Base-by-base conservation (phyloP, 2,113 vertebrate genomes). In the Accipiter cooperii region DNA sequence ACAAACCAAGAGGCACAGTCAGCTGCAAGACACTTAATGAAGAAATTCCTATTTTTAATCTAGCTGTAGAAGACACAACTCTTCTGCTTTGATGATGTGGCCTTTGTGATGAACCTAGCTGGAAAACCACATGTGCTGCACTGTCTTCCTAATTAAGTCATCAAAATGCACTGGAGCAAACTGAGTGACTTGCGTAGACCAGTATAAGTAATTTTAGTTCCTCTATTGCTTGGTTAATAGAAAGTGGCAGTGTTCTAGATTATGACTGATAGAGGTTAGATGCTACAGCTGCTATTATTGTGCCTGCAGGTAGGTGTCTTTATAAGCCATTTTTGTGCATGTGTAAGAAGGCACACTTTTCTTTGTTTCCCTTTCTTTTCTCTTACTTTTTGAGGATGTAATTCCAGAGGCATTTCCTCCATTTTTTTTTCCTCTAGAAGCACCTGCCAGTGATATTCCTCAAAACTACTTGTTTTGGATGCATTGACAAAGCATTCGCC, bases 241-340 rank as follows among this genome's bases (percentile, higher is more conserved):
- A 96, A 98, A 98, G 94, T 98, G 98, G 97, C 96, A 89, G 94
- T 95, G 78, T 96, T 98, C 97, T 98, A 98, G 97, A 98, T 98
- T 97, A 98, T 98, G 98, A 98, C 97, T 98, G 98, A 98, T 98
- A 91, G 97, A 96, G 94, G 90, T 96, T 97, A 90, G 91, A 73
- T 89, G 51, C 89, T 96, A 68, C 93, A 97, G 94, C 96, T 96
- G 86, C 95, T 95, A 55, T 94, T 96, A 94, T 86, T 98, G 87
- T 95, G 91, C 87, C 84, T 85, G 76, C 63, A 93, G 97, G 88
- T 98, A 65, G 63, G 84, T 12, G 13, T 75, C 70, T 95, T 96
- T 58, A 17, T 69, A 86, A 93, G 83, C 40, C 22, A 17, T 89
- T 69, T 85, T 44, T 89, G 25, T 84, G 65, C 25, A 6, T 55